Conservation (phyloP, 2,113 vertebrate genomes). For the Pavo muticus region DNA sequence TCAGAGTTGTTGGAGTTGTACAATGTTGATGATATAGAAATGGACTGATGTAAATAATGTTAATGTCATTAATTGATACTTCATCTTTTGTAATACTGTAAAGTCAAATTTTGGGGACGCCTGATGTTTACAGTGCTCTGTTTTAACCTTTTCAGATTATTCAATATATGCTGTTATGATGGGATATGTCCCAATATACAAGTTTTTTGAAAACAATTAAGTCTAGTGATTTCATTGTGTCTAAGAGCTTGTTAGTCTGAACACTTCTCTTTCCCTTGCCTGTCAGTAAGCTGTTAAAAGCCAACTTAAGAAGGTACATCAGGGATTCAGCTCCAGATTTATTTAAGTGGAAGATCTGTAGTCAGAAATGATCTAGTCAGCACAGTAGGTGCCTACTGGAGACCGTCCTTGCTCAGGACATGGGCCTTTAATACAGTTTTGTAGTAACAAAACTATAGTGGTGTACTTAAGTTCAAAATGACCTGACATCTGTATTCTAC, state of each 20-base stretch:
- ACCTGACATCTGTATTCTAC: background rate
- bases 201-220: background rate
- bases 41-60: background rate
- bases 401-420: background rate
- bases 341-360: background rate
- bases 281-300: background rate
- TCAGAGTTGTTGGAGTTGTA: background rate
- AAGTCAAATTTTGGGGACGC: background rate
- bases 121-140: background rate
- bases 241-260: background rate
- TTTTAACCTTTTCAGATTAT: background rate
- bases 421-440: background rate
- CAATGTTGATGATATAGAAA: background rate
- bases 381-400: background rate
- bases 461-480: background rate
- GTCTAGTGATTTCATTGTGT: background rate
- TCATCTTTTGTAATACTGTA: background rate
- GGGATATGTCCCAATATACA: background rate
- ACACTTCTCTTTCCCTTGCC: background rate
- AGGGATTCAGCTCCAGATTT: background rate
- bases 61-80: too few relatives aligned
- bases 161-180: background rate
- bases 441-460: background rate
- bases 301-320: background rate
- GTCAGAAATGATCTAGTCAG: background rate